Conservation (phyloP, 2,113 vertebrate species). For the Hipposideros armiger region DNA sequence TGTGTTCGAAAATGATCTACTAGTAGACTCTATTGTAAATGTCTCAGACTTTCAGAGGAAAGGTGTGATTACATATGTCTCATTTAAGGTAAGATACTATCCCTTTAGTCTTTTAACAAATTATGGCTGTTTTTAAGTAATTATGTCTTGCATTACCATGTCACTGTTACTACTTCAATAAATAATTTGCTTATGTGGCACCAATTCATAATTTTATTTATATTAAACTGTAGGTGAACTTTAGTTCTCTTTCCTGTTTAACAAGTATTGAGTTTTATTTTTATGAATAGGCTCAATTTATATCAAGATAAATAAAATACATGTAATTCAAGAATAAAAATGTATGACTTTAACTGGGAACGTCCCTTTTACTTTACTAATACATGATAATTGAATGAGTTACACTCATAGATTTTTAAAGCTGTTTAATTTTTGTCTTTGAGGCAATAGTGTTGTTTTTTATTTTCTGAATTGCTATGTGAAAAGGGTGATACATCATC, state of each 20-base stretch:
- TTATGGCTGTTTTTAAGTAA: neutral
- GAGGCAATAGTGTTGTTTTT: constrained; percentile 42
- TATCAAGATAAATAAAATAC: neutral
- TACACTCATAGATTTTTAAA: constrained; percentile 24
- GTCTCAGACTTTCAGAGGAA: neutral
- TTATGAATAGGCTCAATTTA: neutral
- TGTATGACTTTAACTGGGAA: constrained; percentile 27
- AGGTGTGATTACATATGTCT: neutral
- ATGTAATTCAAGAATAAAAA: constrained; percentile 15
- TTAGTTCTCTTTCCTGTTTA: neutral
- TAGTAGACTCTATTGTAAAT: neutral
- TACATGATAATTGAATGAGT: neutral
- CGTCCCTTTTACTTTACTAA: constrained; percentile 36
- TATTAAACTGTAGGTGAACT: neutral
- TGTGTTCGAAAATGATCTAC: neutral
- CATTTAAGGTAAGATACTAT: neutral
- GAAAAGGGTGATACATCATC: neutral
- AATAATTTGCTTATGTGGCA: neutral
- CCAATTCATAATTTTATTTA: neutral
- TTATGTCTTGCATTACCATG: neutral
- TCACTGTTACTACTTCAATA: neutral
- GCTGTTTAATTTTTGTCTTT: constrained; percentile 22
- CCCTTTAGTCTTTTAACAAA: neutral
- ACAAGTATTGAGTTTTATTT: neutral
- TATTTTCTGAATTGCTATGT: constrained; percentile 23